Evolutionary conservation across 2,888 invertebrate species (phyloP).

Genomic region (Cephonodes hylas): DNA sequence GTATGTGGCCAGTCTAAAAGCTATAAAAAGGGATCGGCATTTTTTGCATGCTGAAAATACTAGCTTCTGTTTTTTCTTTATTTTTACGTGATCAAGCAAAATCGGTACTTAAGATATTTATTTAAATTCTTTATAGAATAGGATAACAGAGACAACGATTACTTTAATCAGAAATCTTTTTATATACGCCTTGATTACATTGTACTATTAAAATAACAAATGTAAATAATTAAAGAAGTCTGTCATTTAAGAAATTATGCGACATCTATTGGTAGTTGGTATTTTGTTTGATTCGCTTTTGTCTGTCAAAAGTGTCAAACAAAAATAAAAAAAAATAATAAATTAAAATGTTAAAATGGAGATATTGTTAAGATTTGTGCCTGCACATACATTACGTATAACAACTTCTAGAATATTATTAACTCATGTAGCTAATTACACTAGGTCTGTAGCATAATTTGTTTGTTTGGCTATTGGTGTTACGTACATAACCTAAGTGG

Average conservation of each 20-base stretch:
- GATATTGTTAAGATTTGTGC: constrained; percentile 72
- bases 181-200: too few species aligned
- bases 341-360: constrained; percentile 78
- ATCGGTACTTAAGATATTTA: too few species aligned
- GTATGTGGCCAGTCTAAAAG: background rate
- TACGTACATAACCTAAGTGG: constrained; percentile 62
- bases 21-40: background rate
- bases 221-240: background rate
- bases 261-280: background rate
- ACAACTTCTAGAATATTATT: constrained; percentile 64
- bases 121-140: too few species aligned
- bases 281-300: constrained; percentile 7
- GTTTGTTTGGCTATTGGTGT: constrained; percentile 28
- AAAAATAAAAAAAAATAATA: constrained; percentile 59
- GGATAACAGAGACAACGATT: too few species aligned
- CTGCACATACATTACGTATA: constrained; percentile 59
- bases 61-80: too few species aligned
- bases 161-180: too few species aligned
- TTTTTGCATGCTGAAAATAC: background rate
- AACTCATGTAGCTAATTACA: constrained; percentile 71
- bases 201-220: background rate
- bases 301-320: constrained; percentile 47
- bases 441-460: constrained; percentile 51
- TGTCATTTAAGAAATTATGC: too few species aligned
- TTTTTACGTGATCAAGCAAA: too few species aligned